Evolutionary conservation across 2,113 vertebrate genomes (phyloP), one percentile per base, ranked within the genome.

Genomic region (Lasiurus borealis): DNA sequence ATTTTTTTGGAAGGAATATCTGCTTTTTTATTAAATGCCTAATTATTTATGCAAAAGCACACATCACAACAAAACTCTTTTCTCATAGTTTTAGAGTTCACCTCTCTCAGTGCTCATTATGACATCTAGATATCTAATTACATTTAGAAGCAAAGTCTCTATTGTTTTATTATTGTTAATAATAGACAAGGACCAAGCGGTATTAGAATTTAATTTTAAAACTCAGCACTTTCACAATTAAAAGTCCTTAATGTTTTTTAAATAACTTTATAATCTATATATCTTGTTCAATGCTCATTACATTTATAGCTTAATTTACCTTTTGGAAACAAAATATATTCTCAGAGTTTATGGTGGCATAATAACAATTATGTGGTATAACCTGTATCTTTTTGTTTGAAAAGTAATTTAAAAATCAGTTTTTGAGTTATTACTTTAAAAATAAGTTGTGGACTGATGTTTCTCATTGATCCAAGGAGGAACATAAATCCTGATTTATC

Each of bases 341-440:
- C 29, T 90, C n/a, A 46, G 68, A 83, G 62, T 84, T 85, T 77
- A 31, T 1, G 34, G 71, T 89, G 12, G 2, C 2, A n/a, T 73
- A 64, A 83, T 75, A 73, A 76, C 40, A 14, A 88, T 95, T 73
- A 77, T 18, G 25, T 59, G 15, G 36, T 73, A n/a, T 64, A 59
- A 85, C 31, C 11, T 57, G 16, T 25, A 34, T 2, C 2, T 64
- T 92, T 81, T 73, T 95, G 15, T 83, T 97, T 77, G 46, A 18
- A 92, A 92, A 92, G 14, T 83, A 81, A 36, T 27, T 88, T 83
- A 88, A 90, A 95, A 95, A 19, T 85, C 19, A 73, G 0, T 83
- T 88, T 85, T 50, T 82, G 10, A 29, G 12, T 88, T 77, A 78
- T 46, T 92, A n/a, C 21, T 89, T 92, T 86, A 69, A 71, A 77